Conservation (phyloP, 2,888 invertebrate species). For the Fragum sueziense region DNA sequence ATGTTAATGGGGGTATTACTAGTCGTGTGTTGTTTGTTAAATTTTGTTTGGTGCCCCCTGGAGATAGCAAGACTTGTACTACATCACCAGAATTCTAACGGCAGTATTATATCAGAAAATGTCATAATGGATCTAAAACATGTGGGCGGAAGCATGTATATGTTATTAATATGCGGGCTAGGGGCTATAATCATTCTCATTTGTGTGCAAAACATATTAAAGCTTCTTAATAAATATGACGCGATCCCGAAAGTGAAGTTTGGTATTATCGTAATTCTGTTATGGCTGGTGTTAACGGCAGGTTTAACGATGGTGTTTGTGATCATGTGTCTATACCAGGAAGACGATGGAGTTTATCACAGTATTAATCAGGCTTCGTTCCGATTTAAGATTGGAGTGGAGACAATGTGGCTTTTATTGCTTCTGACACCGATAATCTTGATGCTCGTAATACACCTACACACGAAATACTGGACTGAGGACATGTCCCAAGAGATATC, state of each 20-base stretch:
- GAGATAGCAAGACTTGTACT: slow-evolving; percentile 71
- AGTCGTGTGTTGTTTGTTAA: slow-evolving; percentile 66
- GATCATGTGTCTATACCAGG: slow-evolving; percentile 57
- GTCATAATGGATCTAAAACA: slow-evolving; percentile 61
- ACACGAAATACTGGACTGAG: slow-evolving; percentile 41
- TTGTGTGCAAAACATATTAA: slow-evolving; percentile 62
- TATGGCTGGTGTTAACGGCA: slow-evolving; percentile 52
- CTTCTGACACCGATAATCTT: slow-evolving; percentile 49
- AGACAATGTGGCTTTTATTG: slow-evolving; percentile 60
- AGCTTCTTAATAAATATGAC: slow-evolving; percentile 54
- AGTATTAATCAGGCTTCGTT: slow-evolving; percentile 62
- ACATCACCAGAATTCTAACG: slow-evolving; percentile 63
- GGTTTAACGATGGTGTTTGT: slow-evolving; percentile 62
- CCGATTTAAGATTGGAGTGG: slow-evolving; percentile 62
- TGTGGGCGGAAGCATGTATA: slow-evolving; percentile 67
- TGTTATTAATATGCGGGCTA: slow-evolving; percentile 66
- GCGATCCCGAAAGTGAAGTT: slow-evolving; percentile 58
- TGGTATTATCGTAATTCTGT: slow-evolving; percentile 48
- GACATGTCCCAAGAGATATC: slow-evolving; percentile 55
- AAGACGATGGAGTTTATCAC: slow-evolving; percentile 52
- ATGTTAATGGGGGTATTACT: slow-evolving; percentile 67
- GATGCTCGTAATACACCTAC: slow-evolving; percentile 46
- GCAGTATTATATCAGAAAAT: slow-evolving; percentile 30
- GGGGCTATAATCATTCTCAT: slow-evolving; percentile 66
- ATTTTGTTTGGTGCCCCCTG: slow-evolving; percentile 73